Percentiles rank a stretch among this genome's conserved stretches.
These are phyloP conservation scores for Rhea americana DNA, from an alignment of 2,113 vertebrate genomes.

Conservation along the genomic window DNA sequence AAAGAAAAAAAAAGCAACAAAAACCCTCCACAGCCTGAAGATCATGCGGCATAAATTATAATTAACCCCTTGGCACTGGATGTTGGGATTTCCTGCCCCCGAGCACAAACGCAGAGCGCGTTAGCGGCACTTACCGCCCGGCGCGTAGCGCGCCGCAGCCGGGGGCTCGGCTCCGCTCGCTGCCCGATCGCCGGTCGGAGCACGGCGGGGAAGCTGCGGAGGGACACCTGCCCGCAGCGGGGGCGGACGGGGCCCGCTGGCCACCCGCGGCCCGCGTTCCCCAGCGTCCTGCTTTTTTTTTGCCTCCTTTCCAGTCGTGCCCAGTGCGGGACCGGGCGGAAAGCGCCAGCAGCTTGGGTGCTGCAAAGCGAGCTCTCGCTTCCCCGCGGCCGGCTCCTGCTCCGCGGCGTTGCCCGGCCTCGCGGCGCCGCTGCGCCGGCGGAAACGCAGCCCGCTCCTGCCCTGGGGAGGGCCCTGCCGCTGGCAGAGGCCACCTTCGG, in stretches of 20 bases:
- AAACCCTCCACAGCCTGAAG: not conserved
- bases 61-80: constrained; percentile 69
- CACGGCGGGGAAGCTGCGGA: not conserved
- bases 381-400: not conserved
- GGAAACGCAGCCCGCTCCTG: too few species aligned
- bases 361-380: not conserved
- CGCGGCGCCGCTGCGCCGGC: too few species aligned
- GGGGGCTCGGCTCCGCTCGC: not conserved
- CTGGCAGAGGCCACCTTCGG: not conserved
- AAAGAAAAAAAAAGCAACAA: not conserved
- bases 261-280: constrained; percentile 55
- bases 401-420: rapidly evolving
- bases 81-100: constrained; percentile 66
- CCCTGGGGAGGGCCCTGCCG: not conserved
- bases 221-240: not conserved
- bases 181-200: not conserved
- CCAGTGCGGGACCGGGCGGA: not conserved
- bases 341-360: not conserved
- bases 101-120: constrained; percentile 54
- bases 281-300: constrained; percentile 50
- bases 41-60: constrained; percentile 67
- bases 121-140: constrained; percentile 59
- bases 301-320: not conserved
- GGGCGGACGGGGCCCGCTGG: not conserved
- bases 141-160: not conserved